A percentile compares a stretch with the other conserved stretches of the same genome.
These are phyloP conservation scores for Protosalanx chinensis DNA, from an alignment of 2,797 vertebrate genomes.

Conservation along the genomic window DNA sequence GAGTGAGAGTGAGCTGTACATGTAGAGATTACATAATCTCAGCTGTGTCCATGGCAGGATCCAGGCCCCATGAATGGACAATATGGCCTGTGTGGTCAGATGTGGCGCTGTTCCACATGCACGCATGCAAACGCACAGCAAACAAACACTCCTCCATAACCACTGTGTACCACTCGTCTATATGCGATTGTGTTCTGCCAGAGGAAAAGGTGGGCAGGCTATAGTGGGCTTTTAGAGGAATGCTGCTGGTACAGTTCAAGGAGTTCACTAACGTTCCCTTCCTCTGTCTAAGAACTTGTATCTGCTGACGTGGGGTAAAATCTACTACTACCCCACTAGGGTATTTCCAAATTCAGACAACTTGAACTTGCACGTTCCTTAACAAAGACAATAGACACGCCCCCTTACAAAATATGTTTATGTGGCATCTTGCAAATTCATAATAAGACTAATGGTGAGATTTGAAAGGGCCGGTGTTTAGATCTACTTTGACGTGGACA, in stretches of 20 bases:
- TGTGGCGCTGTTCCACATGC: conserved; percentile 4
- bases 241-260: conserved; percentile 14
- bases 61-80: conserved; percentile 52
- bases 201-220: neutral
- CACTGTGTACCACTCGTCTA: neutral
- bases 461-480: neutral
- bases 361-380: neutral
- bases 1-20: conserved; percentile 32
- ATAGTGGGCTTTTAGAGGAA: conserved; percentile 9
- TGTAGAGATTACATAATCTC: conserved; percentile 32
- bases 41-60: conserved; percentile 34
- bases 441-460: neutral
- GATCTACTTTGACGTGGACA: neutral
- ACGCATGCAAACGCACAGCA: conserved; percentile 20
- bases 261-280: neutral
- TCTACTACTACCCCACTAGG: neutral
- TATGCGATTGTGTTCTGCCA: conserved; percentile 7
- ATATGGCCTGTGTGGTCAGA: conserved; percentile 47
- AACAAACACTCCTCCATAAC: neutral
- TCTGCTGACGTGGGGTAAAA: neutral
- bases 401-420: too few species aligned
- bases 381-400: neutral
- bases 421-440: neutral
- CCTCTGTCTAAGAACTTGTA: neutral
- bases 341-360: neutral